Percentiles rank a stretch among this genome's conserved stretches.
These are phyloP conservation scores for Calosoma granatense DNA, from an alignment of 1,140 invertebrate species.

Conservation along the genomic window DNA sequence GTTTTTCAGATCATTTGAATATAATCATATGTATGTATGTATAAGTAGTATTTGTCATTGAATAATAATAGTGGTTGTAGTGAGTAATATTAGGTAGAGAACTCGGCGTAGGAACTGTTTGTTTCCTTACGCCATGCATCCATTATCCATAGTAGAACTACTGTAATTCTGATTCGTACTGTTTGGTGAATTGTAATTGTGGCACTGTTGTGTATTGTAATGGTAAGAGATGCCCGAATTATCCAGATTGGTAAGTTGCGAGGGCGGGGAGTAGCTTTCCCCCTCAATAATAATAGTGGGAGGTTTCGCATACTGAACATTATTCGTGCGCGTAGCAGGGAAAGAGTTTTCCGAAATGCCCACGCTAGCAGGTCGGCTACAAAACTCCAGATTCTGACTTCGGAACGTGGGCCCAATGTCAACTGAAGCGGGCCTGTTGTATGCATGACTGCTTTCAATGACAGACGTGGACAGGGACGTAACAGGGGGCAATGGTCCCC, in stretches of 20 bases:
- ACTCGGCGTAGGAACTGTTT: no score
- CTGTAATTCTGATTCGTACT: slow-evolving; percentile 23
- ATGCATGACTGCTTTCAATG: slow-evolving; percentile 29
- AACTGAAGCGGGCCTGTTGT: slow-evolving; percentile 23
- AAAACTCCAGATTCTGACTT: slow-evolving; percentile 20
- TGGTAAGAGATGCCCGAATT: slow-evolving; percentile 19
- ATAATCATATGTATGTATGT: neutral
- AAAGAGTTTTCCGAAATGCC: slow-evolving; percentile 19
- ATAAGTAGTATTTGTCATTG: neutral
- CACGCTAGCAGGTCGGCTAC: slow-evolving; percentile 20
- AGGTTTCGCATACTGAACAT: slow-evolving; percentile 21
- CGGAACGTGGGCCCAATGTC: slow-evolving; percentile 17
- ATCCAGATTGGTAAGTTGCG: slow-evolving; percentile 29
- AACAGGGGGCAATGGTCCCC: neutral
- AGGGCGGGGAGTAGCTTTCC: slow-evolving; percentile 22
- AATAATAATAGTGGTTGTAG: no score
- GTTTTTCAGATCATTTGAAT: neutral
- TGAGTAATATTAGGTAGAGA: no score
- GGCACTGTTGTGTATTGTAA: slow-evolving; percentile 25
- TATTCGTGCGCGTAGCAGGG: slow-evolving; percentile 16
- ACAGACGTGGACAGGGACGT: slow-evolving; percentile 17
- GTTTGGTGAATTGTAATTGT: slow-evolving; percentile 21
- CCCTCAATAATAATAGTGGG: slow-evolving; percentile 30
- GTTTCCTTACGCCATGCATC: slow-evolving; percentile 34
- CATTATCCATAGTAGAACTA: slow-evolving; percentile 28